Percentiles rank a stretch among this genome's conserved stretches.
Evolutionary conservation across 2,797 vertebrate species (phyloP).

Genomic region (Pseudocheirus occidentalis): DNA sequence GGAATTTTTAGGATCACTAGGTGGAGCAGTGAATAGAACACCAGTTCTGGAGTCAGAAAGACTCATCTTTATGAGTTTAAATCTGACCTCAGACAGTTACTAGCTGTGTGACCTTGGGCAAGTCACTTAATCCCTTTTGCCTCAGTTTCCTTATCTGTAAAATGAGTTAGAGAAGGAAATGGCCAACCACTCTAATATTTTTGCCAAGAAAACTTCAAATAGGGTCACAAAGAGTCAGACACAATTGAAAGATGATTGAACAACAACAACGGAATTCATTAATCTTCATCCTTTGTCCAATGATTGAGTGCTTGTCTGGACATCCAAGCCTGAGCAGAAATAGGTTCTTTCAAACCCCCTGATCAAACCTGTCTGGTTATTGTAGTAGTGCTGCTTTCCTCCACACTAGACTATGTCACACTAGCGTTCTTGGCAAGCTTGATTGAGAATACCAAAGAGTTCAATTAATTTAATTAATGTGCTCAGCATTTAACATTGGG

Average conservation of each 20-base stretch:
- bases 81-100: not conserved
- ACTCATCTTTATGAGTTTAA: not conserved
- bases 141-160: not conserved
- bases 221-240: not conserved
- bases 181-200: not conserved
- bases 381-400: not conserved
- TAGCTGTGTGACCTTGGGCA: not conserved
- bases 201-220: not conserved
- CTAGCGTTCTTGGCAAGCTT: slow-evolving; percentile 2
- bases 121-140: not conserved
- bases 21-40: not conserved
- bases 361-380: not conserved
- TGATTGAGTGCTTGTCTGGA: not conserved
- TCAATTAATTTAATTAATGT: slow-evolving; percentile 30
- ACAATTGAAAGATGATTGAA: not conserved
- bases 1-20: not conserved
- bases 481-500: not conserved
- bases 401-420: not conserved
- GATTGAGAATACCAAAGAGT: slow-evolving; percentile 22
- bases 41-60: not conserved
- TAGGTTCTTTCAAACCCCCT: not conserved
- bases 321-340: slow-evolving; percentile 1
- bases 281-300: not conserved
- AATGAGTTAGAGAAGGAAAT: not conserved
- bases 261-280: not conserved